phyloP scores from a whole-genome alignment of 1,140 invertebrate species.

The Argopecten irradians region DNA sequence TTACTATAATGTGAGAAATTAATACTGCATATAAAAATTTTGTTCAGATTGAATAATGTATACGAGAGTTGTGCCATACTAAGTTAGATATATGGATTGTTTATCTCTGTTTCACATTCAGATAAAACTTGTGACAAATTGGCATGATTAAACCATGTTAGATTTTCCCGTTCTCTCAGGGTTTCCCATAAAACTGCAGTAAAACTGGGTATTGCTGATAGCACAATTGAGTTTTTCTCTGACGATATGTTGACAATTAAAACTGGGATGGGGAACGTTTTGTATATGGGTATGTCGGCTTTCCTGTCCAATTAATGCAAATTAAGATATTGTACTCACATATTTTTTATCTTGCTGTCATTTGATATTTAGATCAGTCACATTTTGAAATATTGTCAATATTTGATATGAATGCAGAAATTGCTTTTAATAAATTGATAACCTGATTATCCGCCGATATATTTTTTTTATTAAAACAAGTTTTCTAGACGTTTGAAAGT shows the following conservation, averaged over 20 bases:
- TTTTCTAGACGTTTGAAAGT: background rate
- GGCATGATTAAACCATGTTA: background rate
- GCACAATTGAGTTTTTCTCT: background rate
- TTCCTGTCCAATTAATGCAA: background rate
- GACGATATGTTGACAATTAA: constrained; percentile 21
- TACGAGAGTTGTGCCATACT: background rate
- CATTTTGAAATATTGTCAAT: background rate
- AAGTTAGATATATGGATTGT: background rate
- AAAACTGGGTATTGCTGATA: background rate
- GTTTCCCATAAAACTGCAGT: background rate
- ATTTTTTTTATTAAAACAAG: background rate
- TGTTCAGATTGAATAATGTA: background rate
- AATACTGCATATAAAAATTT: constrained; percentile 12
- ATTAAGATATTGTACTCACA: background rate
- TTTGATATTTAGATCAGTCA: background rate
- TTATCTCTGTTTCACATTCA: constrained; percentile 6
- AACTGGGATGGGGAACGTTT: background rate
- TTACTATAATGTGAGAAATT: constrained; percentile 6
- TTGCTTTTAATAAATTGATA: background rate
- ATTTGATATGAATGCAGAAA: background rate
- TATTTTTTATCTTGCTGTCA: background rate
- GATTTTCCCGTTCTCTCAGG: background rate
- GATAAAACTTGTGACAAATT: constrained; percentile 23
- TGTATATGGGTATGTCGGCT: background rate
- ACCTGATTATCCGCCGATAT: background rate